Conservation (phyloP, 2,113 vertebrate genomes). For the Onychorhynchus coronatus region DNA sequence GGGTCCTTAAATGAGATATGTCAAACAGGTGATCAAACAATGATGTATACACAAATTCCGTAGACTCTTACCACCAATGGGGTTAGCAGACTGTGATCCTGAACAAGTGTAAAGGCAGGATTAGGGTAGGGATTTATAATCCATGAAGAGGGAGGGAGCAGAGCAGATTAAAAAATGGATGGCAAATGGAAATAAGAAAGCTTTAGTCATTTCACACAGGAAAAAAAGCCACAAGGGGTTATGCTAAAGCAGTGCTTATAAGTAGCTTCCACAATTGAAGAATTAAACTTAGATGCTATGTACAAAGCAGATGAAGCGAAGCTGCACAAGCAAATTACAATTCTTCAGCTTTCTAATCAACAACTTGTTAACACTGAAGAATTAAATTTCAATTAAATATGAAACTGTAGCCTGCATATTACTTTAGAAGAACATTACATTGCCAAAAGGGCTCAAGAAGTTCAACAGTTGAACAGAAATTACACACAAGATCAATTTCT, state of each 20-base stretch:
- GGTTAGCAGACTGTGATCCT: constrained; percentile 98
- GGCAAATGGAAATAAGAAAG: constrained; percentile 81
- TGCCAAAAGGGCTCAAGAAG: constrained; percentile 4
- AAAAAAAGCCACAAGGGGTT: constrained; percentile 60
- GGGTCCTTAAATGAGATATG: constrained; percentile 60
- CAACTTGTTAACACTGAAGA: constrained; percentile 34
- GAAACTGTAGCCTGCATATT: constrained; percentile 14
- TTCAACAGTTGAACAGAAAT: constrained; percentile 58
- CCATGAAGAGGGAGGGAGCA: constrained; percentile 85
- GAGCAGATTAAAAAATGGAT: constrained; percentile 89
- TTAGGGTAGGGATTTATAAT: constrained; percentile 83
- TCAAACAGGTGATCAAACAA: constrained; percentile 70
- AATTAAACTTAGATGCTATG: constrained; percentile 63
- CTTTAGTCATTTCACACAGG: constrained; percentile 78
- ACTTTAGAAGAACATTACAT: neutral
- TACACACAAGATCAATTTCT: constrained; percentile 40
- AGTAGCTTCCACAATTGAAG: constrained; percentile 58
- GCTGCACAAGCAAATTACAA: constrained; percentile 59
- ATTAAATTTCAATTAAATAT: constrained; percentile 56
- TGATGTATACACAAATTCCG: constrained; percentile 75
- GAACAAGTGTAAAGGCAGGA: constrained; percentile 87
- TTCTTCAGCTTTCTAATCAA: constrained; percentile 70
- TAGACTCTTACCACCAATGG: constrained; percentile 94
- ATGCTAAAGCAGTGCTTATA: constrained; percentile 71
- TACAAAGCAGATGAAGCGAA: constrained; percentile 74